phyloP scores from a whole-genome alignment of 2,113 vertebrate species.

The Pseudorectes ferrugineus region DNA sequence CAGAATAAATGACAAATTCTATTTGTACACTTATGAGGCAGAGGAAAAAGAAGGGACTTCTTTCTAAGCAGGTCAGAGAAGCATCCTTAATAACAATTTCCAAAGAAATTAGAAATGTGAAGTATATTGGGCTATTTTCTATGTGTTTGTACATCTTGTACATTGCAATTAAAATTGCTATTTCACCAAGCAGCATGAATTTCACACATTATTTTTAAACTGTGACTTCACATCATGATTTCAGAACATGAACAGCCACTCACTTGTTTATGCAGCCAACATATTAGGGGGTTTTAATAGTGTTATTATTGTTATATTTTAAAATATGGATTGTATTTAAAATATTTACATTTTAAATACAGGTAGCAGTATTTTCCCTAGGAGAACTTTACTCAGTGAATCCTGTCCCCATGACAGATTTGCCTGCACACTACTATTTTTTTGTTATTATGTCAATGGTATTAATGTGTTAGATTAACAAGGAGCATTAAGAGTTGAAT shows the following conservation, averaged over 20 bases:
- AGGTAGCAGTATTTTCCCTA: not conserved
- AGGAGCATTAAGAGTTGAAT: not conserved
- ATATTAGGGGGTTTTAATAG: not conserved
- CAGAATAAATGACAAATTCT: not conserved
- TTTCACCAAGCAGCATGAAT: not conserved
- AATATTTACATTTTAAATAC: not conserved
- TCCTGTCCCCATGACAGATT: not conserved
- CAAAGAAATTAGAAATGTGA: not conserved
- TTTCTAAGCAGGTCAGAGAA: not conserved
- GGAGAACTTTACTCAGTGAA: not conserved
- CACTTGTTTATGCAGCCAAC: not conserved
- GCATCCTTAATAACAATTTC: not conserved
- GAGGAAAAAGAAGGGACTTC: not conserved
- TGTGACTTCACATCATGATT: not conserved
- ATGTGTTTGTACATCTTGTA: not conserved
- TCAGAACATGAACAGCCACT: not conserved
- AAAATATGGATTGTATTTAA: not conserved
- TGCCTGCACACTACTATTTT: not conserved
- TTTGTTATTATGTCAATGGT: not conserved
- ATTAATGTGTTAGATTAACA: not conserved
- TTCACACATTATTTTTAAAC: not conserved
- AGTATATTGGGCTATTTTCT: not conserved
- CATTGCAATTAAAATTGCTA: not conserved
- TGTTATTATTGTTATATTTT: not conserved
- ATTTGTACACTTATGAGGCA: not conserved